These are phyloP conservation scores for Drosophila saltans DNA, from an alignment of 1,140 invertebrate species.

Conservation along the genomic window DNA sequence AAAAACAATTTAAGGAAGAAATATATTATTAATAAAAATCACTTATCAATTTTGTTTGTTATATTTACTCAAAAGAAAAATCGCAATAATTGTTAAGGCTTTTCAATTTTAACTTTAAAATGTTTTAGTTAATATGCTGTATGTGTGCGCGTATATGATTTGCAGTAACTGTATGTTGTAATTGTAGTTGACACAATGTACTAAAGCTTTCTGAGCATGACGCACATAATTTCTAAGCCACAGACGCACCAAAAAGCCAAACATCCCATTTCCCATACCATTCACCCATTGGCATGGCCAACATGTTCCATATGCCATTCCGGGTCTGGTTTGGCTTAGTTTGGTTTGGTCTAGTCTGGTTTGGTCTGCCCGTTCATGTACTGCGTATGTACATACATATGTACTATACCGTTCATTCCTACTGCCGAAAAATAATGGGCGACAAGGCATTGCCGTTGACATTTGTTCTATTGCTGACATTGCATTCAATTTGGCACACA, in stretches of 20 bases:
- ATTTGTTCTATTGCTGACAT: slow-evolving; percentile 66
- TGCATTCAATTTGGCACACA: slow-evolving; percentile 51
- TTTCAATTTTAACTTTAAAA: too few relatives aligned
- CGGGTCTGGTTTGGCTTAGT: neutral
- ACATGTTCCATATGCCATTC: slow-evolving; percentile 4
- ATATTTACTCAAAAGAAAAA: too few relatives aligned
- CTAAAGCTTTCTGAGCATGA: slow-evolving; percentile 53
- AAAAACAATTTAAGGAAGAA: too few relatives aligned
- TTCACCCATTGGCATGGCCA: neutral
- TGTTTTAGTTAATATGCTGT: too few relatives aligned
- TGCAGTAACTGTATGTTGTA: slow-evolving; percentile 25
- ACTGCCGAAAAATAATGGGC: slow-evolving; percentile 53
- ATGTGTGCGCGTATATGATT: slow-evolving; percentile 1
- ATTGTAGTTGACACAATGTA: slow-evolving; percentile 46
- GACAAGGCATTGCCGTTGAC: slow-evolving; percentile 62
- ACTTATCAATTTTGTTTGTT: too few relatives aligned
- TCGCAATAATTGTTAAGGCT: too few relatives aligned
- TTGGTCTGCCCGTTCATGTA: neutral
- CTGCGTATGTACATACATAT: too few relatives aligned
- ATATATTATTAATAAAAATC: too few relatives aligned
- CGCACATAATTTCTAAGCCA: slow-evolving; percentile 66
- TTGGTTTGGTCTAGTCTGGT: neutral
- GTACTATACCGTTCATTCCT: neutral
- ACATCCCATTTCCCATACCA: slow-evolving; percentile 2
- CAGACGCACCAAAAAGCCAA: slow-evolving; percentile 39